Conservation (phyloP, 2,888 invertebrate species). For the Phlogophora meticulosa region DNA sequence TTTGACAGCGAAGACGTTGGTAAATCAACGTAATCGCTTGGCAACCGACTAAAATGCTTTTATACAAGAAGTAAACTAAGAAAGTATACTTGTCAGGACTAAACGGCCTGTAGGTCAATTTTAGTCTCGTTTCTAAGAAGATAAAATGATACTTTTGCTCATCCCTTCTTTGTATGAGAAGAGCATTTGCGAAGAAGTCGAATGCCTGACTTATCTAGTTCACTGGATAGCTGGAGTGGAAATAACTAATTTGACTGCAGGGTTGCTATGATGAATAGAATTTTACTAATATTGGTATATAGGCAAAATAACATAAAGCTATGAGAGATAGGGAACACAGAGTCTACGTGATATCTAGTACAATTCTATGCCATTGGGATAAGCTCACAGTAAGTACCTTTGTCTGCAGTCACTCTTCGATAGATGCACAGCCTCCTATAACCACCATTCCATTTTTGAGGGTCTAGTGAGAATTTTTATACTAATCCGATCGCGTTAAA, state of each 20-base stretch:
- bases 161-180: too few species aligned
- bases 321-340: conserved; percentile 9
- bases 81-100: too few species aligned
- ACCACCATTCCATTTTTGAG: too few species aligned
- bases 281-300: neutral
- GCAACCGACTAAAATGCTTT: too few species aligned
- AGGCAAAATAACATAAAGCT: conserved; percentile 39
- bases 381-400: conserved; percentile 26
- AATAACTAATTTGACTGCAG: neutral
- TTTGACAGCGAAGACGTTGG: conserved; percentile 37
- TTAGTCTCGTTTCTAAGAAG: too few species aligned
- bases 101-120: too few species aligned
- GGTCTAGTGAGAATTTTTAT: too few species aligned
- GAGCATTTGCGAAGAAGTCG: too few species aligned
- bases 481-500: too few species aligned
- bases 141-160: too few species aligned
- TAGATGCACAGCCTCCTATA: neutral
- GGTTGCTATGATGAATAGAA: conserved; percentile 5
- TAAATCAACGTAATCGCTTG: neutral
- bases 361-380: conserved; percentile 32
- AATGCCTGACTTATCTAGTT: neutral
- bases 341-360: conserved; percentile 32
- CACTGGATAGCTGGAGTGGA: neutral
- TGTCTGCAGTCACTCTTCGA: neutral
- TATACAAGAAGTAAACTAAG: too few species aligned